Conservation (phyloP, 2,888 invertebrate species). For the Anaspis maculata region DNA sequence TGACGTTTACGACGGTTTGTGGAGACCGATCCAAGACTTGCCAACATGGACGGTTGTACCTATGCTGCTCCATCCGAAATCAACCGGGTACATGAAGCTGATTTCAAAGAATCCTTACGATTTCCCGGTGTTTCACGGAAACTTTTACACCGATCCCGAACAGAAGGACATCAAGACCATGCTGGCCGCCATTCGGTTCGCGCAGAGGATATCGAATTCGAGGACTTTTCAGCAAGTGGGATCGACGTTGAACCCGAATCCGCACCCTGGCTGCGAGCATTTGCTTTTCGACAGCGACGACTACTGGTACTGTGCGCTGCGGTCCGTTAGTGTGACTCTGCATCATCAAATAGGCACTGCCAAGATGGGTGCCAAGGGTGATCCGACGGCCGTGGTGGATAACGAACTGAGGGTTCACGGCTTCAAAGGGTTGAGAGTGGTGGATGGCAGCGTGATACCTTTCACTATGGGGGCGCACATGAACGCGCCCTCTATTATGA, state of each 20-base stretch:
- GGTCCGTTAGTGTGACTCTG: conserved; percentile 19
- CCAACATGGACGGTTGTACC: conserved; percentile 47
- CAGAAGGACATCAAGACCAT: conserved; percentile 40
- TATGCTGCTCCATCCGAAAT: conserved; percentile 58
- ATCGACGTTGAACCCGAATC: conserved; percentile 5
- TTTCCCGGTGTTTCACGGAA: conserved; percentile 56
- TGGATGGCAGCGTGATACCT: conserved; percentile 59
- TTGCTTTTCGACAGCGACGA: conserved; percentile 39
- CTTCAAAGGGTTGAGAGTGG: conserved; percentile 50
- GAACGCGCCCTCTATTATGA: conserved; percentile 58
- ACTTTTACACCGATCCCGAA: conserved; percentile 38
- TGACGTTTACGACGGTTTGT: conserved; percentile 30
- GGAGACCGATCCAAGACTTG: conserved; percentile 45
- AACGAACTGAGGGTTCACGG: conserved; percentile 53
- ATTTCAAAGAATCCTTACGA: conserved; percentile 61
- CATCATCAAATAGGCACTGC: conserved; percentile 45
- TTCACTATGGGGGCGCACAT: conserved; percentile 56
- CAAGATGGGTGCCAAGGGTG: conserved; percentile 58
- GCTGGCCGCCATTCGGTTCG: conserved; percentile 47
- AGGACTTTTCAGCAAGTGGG: conserved; percentile 52
- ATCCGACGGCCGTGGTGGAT: conserved; percentile 54
- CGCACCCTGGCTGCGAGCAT: conserved; percentile 5
- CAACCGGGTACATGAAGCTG: conserved; percentile 60
- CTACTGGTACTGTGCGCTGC: conserved; percentile 61
- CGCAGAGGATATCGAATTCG: conserved; percentile 50